Evolutionary conservation across 2,113 vertebrate species (phyloP).

Genomic region (Cavia aperea): DNA sequence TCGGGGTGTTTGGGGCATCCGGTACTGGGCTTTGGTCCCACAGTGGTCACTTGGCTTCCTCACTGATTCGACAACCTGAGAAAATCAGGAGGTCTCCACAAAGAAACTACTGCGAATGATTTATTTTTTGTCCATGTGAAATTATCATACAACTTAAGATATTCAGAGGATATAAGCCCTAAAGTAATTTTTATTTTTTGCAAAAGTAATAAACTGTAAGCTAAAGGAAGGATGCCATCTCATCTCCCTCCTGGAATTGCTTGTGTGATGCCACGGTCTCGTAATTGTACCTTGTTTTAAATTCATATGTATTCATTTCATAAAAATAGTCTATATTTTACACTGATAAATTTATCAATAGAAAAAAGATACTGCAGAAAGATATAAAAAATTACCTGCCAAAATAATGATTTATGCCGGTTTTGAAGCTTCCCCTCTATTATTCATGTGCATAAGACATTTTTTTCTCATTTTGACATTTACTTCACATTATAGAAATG

Average conservation of each 20-base stretch:
- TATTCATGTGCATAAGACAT: slow-evolving; percentile 56
- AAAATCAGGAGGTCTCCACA: background rate
- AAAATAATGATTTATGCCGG: slow-evolving; percentile 71
- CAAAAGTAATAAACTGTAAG: slow-evolving; percentile 53
- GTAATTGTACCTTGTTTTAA: slow-evolving; percentile 63
- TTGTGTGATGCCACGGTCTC: background rate
- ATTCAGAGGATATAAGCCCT: background rate
- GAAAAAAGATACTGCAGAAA: slow-evolving; percentile 58
- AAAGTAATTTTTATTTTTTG: background rate
- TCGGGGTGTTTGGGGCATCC: background rate
- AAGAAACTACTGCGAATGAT: fast-evolving
- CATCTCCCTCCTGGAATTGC: background rate
- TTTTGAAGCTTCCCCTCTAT: slow-evolving; percentile 65
- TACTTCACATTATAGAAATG: slow-evolving; percentile 53
- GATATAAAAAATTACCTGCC: slow-evolving; percentile 68
- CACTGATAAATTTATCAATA: slow-evolving; percentile 66
- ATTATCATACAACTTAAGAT: background rate
- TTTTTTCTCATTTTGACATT: slow-evolving; percentile 65
- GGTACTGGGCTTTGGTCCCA: fast-evolving
- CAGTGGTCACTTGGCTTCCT: fast-evolving
- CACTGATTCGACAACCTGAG: background rate
- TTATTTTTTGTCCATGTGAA: background rate
- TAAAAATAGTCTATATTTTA: slow-evolving; percentile 64
- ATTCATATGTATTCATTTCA: slow-evolving; percentile 70
- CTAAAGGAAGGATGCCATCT: background rate